Evolutionary conservation across 2,797 vertebrate genomes (phyloP).

Genomic region (Gouania willdenowi): DNA sequence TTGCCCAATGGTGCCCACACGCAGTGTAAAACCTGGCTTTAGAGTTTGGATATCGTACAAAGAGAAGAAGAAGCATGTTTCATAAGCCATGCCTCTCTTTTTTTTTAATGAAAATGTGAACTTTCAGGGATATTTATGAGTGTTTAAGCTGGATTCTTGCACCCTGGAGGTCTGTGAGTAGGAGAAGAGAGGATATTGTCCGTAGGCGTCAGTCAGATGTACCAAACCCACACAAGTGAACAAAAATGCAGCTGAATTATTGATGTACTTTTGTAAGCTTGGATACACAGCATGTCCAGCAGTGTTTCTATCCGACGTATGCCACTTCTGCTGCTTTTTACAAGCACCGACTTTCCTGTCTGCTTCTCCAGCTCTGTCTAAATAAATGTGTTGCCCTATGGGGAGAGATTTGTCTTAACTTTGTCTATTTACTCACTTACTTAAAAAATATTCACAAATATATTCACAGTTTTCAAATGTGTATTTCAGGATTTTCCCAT

Average conservation of each 20-base stretch:
- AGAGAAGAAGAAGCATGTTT: too few species aligned
- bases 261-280: conserved; percentile 37
- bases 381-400: too few species aligned
- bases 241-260: conserved; percentile 55
- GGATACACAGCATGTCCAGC: conserved; percentile 8
- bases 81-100: too few species aligned
- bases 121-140: neutral
- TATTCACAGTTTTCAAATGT: too few species aligned
- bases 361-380: too few species aligned
- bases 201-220: conserved; percentile 16
- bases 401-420: too few species aligned
- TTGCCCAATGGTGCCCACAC: too few species aligned
- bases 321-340: conserved; percentile 5
- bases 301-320: conserved; percentile 16
- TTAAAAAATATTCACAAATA: too few species aligned
- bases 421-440: too few species aligned
- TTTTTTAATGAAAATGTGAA: neutral
- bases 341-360: neutral
- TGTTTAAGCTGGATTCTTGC: neutral
- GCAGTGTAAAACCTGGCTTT: too few species aligned
- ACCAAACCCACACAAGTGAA: conserved; percentile 6
- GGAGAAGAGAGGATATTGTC: conserved; percentile 2
- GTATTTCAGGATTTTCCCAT: too few species aligned
- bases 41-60: too few species aligned
- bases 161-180: neutral